phyloP scores from a whole-genome alignment of 2,888 invertebrate species.

The Lepidocyrtinus sp. region DNA sequence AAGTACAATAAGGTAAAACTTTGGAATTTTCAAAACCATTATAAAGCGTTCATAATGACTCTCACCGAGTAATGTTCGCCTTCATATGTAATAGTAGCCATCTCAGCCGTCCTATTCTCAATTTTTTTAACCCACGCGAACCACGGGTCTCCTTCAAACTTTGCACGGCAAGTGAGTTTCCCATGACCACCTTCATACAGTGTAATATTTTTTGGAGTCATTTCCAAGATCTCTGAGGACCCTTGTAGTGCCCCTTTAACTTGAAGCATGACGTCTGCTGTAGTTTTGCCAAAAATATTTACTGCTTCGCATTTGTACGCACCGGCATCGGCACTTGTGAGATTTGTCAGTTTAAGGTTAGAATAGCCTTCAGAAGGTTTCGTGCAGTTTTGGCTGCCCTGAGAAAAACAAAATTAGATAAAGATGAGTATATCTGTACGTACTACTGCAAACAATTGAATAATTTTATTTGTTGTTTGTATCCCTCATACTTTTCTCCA shows the following conservation, averaged over 20 bases:
- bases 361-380: slow-evolving; percentile 50
- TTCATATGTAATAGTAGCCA: slow-evolving; percentile 49
- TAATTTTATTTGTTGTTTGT: background rate
- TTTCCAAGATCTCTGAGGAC: slow-evolving; percentile 65
- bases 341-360: slow-evolving; percentile 60
- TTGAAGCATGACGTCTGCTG: slow-evolving; percentile 57
- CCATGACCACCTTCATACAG: slow-evolving; percentile 64
- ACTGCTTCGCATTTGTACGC: slow-evolving; percentile 66
- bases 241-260: slow-evolving; percentile 65
- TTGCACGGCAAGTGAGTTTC: slow-evolving; percentile 67
- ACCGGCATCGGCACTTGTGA: slow-evolving; percentile 62
- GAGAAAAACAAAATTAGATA: slow-evolving; percentile 12
- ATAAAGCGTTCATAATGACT: background rate
- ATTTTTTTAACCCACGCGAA: slow-evolving; percentile 67
- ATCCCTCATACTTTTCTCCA: slow-evolving; percentile 63
- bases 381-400: slow-evolving; percentile 62
- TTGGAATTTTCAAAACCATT: background rate
- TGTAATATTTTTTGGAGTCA: slow-evolving; percentile 67
- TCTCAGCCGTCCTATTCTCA: slow-evolving; percentile 47
- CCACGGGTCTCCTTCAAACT: slow-evolving; percentile 59
- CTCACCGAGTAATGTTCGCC: slow-evolving; percentile 65
- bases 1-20: background rate
- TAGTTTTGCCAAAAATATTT: slow-evolving; percentile 62
- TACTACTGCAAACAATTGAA: background rate
- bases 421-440: background rate